These are phyloP conservation scores for Meriones psammophilus DNA, from an alignment of 2,797 vertebrate species.

Conservation along the genomic window DNA sequence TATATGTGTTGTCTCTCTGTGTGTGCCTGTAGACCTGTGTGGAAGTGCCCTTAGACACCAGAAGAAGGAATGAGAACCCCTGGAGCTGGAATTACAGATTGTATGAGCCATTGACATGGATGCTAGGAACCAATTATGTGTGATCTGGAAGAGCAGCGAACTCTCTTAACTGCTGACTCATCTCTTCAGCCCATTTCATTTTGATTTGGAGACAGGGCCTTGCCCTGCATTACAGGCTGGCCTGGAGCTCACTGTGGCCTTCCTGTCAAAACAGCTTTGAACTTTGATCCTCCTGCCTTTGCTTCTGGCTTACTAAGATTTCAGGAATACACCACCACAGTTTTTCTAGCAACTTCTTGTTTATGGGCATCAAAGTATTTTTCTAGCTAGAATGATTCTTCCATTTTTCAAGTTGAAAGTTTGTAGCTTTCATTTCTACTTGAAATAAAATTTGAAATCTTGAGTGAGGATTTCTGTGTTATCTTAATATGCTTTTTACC, in stretches of 20 bases:
- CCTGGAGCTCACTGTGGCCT: background rate
- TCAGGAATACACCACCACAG: background rate
- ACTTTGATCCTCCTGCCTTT: background rate
- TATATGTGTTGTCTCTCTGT: too few relatives aligned
- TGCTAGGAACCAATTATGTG: too few relatives aligned
- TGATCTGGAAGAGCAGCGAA: background rate
- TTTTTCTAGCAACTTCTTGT: constrained; percentile 15
- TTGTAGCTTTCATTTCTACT: constrained; percentile 56
- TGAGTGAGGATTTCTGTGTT: constrained; percentile 61
- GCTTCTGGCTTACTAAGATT: background rate
- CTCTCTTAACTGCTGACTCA: background rate
- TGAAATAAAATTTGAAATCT: background rate
- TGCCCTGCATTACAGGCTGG: background rate
- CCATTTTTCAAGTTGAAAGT: constrained; percentile 42
- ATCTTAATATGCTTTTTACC: constrained; percentile 63
- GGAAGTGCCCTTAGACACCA: background rate
- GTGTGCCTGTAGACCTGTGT: background rate
- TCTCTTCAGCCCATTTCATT: background rate
- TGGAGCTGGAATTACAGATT: background rate
- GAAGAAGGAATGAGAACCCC: background rate
- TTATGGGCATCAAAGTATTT: background rate
- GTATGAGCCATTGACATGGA: too few relatives aligned
- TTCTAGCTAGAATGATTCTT: constrained; percentile 48
- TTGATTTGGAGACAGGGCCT: background rate
- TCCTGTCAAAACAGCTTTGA: background rate